phyloP scores from a whole-genome alignment of 2,888 invertebrate species.

The Aethes cnicana region DNA sequence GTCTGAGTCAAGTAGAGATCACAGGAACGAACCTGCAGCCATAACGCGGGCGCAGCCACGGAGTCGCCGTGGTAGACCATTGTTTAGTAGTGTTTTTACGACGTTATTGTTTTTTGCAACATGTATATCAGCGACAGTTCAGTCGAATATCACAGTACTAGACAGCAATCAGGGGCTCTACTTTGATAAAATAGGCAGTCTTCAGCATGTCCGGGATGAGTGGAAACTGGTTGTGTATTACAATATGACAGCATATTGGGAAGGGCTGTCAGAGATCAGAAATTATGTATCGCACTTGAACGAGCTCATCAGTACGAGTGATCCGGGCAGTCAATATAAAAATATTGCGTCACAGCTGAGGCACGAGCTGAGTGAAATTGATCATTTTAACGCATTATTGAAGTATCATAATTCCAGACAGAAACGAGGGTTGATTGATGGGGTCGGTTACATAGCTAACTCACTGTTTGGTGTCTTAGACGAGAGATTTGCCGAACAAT shows the following conservation, averaged over 20 bases:
- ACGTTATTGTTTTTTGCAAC: neutral
- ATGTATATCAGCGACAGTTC: neutral
- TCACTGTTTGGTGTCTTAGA: constrained; percentile 31
- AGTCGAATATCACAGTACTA: constrained; percentile 1
- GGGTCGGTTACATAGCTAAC: constrained; percentile 17
- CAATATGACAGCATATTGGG: constrained; percentile 5
- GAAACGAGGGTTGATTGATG: constrained; percentile 1
- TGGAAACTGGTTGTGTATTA: constrained; percentile 6
- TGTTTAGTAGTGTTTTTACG: neutral
- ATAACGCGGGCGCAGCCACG: neutral
- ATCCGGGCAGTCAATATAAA: neutral
- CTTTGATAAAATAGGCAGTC: neutral
- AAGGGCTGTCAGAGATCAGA: neutral
- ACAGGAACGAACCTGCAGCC: neutral
- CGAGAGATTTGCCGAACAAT: constrained; percentile 28
- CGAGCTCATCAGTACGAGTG: neutral
- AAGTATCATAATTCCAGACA: neutral
- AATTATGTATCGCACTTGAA: constrained; percentile 1
- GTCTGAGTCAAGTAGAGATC: too few relatives aligned
- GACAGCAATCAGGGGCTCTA: neutral
- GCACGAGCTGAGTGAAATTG: neutral
- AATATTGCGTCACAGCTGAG: neutral
- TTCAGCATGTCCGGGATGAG: neutral
- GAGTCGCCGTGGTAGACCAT: neutral
- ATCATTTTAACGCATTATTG: neutral